Conservation (phyloP, 2,888 invertebrate genomes). For the Pammene fasciana region DNA sequence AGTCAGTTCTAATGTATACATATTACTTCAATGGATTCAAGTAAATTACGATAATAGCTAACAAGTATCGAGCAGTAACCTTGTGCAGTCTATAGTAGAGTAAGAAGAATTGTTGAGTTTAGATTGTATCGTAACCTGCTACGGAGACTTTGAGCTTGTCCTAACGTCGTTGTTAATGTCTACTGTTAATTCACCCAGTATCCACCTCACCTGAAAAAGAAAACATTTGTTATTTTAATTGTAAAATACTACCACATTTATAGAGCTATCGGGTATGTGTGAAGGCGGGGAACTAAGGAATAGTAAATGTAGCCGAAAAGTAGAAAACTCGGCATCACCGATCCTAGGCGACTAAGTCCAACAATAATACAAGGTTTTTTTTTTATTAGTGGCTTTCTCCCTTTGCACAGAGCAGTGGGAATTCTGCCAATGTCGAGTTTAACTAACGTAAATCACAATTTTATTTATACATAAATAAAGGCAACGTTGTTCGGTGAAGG, state of each 20-base stretch:
- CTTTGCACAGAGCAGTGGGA: no score
- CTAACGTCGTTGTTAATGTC: slow-evolving; percentile 51
- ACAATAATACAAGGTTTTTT: no score
- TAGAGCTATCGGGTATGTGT: no score
- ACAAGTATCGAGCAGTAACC: slow-evolving; percentile 35
- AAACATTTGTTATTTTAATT: not conserved
- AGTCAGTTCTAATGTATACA: not conserved
- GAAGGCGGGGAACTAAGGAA: no score
- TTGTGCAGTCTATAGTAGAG: slow-evolving; percentile 40
- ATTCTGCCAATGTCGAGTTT: no score
- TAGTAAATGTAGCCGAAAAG: no score
- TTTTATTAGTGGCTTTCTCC: no score
- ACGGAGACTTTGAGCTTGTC: slow-evolving; percentile 49
- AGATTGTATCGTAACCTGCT: slow-evolving; percentile 39
- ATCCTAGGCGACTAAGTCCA: no score
- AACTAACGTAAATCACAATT: no score
- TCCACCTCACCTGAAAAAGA: slow-evolving; percentile 71
- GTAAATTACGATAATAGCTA: slow-evolving; percentile 28
- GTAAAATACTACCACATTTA: not conserved
- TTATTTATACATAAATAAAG: no score
- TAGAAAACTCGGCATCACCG: no score
- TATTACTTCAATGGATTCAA: slow-evolving; percentile 10
- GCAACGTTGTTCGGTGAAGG: no score
- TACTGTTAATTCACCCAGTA: slow-evolving; percentile 59
- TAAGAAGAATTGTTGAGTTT: slow-evolving; percentile 40